Evolutionary conservation across 35 echinoderm and acorn worm species (phyloP), one percentile per base, ranked within the genome.

Genomic region (Lytechinus variegatus): DNA sequence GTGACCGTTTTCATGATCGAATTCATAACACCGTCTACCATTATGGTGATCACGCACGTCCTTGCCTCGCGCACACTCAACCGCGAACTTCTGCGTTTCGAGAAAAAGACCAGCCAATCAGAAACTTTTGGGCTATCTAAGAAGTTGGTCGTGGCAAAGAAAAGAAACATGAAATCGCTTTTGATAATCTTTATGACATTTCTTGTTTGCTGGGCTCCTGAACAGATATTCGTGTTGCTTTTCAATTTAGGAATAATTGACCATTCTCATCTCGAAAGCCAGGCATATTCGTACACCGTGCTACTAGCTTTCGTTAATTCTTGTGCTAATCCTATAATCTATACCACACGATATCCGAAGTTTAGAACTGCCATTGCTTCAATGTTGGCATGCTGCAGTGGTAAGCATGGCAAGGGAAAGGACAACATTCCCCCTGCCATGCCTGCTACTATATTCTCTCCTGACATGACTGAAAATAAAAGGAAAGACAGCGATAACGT

Each of bases 131-230:
- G 95, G 13, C 51, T 92, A 8, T 52, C 56, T 27, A 27, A 27
- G 12, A 54, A 54, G n/a, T 51, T 97, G 92, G 55, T 97, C 11
- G 86, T 87, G 86, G 96, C 98, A 58, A 89, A 95, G 53, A 57
- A 96, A 21, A 56, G 95, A 9, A 95, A 97, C 54, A 94, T 97
- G 53, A 60, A 96, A 10, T 97, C 97, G 96, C 93, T 98, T 61
- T 92, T 98, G 0, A 91, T 97, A 4, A 96, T 98, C 3, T 94
- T 98, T 44, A 12, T 96, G 10, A 96, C 94, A 4, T 98, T 98
- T 89, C 94, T 97, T 14, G 54, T 98, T 21, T 98, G 97, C 52
- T 98, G 97, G 97, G 95, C 93, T 51, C 96, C 96, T n/a, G 95
- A 98, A 89, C 96, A 97, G 86, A 21, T 94, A 2, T 54, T 24